These are phyloP conservation scores for Noctua janthina DNA, from an alignment of 2,888 invertebrate genomes.

Conservation along the genomic window DNA sequence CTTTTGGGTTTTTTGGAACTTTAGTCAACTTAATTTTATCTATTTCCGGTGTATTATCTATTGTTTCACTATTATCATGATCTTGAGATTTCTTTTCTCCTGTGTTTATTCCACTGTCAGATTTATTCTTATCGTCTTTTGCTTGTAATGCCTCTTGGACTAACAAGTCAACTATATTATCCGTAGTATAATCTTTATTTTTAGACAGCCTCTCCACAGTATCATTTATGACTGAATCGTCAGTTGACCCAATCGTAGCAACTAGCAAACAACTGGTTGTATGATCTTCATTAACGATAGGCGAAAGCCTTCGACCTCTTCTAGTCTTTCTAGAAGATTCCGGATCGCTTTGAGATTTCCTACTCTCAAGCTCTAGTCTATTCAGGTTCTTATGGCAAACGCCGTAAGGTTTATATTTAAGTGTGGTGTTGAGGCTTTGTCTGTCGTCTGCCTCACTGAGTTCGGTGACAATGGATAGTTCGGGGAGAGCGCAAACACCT, in stretches of 20 bases:
- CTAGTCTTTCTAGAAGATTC: conserved; percentile 60
- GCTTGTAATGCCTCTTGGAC: conserved; percentile 77
- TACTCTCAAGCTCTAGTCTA: conserved; percentile 34
- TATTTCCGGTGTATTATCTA: conserved; percentile 71
- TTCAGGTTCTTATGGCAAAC: conserved; percentile 65
- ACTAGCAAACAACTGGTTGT: conserved; percentile 74
- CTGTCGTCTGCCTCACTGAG: conserved; percentile 75
- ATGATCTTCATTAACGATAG: conserved; percentile 66
- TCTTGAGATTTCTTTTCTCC: conserved; percentile 67
- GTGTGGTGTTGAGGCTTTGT: conserved; percentile 65
- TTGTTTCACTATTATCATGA: conserved; percentile 67
- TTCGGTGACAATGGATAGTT: conserved; percentile 80
- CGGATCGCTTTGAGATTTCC: conserved; percentile 70
- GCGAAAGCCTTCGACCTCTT: conserved; percentile 61
- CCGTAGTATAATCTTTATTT: conserved; percentile 70
- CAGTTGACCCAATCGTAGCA: conserved; percentile 76
- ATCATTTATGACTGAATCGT: conserved; percentile 78
- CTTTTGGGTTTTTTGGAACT: conserved; percentile 49
- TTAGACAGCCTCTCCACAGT: conserved; percentile 76
- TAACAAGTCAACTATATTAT: conserved; percentile 78
- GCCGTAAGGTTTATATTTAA: conserved; percentile 69
- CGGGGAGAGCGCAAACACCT: conserved; percentile 75
- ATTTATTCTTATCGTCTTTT: conserved; percentile 54
- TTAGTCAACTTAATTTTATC: conserved; percentile 46
- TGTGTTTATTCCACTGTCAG: conserved; percentile 72